Conservation (phyloP, 2,888 invertebrate species). For the Dicyrtoma fusca region DNA sequence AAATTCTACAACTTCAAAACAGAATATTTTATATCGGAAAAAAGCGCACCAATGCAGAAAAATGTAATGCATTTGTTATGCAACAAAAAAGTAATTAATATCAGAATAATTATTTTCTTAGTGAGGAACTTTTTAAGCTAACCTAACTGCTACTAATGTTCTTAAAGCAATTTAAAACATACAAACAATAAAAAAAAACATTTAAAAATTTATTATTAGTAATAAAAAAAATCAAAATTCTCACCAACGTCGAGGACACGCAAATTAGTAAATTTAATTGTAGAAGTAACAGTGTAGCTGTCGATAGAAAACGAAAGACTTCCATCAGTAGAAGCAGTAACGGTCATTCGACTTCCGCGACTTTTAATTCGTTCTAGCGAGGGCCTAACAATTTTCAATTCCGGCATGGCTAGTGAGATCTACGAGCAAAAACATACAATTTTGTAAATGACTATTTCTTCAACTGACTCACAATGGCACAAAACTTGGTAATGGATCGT, state of each 20-base stretch:
- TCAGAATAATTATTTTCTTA: neutral
- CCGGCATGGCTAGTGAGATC: constrained; percentile 78
- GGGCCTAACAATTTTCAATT: constrained; percentile 74
- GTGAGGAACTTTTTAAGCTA: no score
- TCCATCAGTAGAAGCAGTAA: constrained; percentile 75
- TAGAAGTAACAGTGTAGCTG: constrained; percentile 77
- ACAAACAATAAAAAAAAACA: no score
- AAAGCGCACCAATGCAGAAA: neutral
- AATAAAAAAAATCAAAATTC: no score
- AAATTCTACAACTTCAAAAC: no score
- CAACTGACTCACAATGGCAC: no score
- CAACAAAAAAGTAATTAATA: neutral
- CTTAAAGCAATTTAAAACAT: no score
- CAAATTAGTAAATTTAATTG: constrained; percentile 78
- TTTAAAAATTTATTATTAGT: no score
- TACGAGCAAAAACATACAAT: constrained; percentile 58
- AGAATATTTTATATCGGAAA: no score
- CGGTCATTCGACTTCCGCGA: constrained; percentile 71
- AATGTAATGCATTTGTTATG: neutral
- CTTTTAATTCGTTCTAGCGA: constrained; percentile 83
- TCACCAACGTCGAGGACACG: constrained; percentile 39
- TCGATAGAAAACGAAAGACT: constrained; percentile 74
- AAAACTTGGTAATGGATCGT: no score
- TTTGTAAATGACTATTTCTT: no score
- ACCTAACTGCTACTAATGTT: no score